A percentile compares a stretch with the other conserved stretches of the same genome.
phyloP scores from a whole-genome alignment of 2,888 invertebrate species.

The Xestia c-nigrum region DNA sequence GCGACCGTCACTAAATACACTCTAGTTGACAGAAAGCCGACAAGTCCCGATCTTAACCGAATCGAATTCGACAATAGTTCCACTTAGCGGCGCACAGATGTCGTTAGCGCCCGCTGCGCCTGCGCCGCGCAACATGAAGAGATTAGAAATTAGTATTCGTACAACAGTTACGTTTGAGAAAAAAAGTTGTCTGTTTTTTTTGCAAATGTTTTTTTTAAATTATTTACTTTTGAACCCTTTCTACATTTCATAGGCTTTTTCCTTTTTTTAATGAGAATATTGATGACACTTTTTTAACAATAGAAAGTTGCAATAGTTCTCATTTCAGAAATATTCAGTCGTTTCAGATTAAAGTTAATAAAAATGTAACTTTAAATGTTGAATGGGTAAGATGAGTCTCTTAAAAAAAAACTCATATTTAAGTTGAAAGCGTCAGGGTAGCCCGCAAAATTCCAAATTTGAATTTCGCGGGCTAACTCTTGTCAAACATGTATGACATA shows the following conservation, averaged over 20 bases:
- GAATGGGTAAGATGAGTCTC: neutral
- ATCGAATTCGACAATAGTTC: constrained; percentile 88
- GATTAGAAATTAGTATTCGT: constrained; percentile 79
- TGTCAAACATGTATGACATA: neutral
- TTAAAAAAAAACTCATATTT: no score
- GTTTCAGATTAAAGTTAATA: neutral
- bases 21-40: constrained; percentile 85
- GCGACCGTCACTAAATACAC: constrained; percentile 85
- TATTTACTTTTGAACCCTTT: neutral
- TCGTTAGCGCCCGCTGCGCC: constrained; percentile 88
- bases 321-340: no score
- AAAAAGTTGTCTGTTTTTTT: constrained; percentile 38
- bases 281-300: neutral
- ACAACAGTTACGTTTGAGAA: constrained; percentile 58
- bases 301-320: neutral
- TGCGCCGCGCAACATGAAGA: constrained; percentile 76
- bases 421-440: no score
- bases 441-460: no score
- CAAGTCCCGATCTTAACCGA: constrained; percentile 79
- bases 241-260: neutral
- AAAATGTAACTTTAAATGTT: neutral
- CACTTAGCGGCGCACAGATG: constrained; percentile 88
- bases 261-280: neutral
- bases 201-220: constrained; percentile 20
- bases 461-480: neutral